phyloP scores from a whole-genome alignment of 2,888 invertebrate genomes.

The Clunio marinus region DNA sequence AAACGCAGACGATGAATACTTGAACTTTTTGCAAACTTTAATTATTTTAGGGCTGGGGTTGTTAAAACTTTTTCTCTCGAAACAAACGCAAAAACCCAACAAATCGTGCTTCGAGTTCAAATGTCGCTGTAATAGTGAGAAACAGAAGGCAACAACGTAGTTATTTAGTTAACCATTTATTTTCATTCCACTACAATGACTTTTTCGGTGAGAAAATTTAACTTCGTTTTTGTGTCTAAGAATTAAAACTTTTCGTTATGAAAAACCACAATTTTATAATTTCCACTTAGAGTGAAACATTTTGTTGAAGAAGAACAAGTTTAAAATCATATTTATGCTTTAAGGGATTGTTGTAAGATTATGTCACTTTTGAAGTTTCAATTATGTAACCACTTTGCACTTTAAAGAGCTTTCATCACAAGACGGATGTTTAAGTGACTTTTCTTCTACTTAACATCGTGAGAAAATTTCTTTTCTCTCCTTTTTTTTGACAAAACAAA shows the following conservation, averaged over 20 bases:
- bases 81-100: slow-evolving; percentile 1
- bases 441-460: too few relatives aligned
- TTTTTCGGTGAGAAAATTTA: background rate
- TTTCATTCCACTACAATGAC: background rate
- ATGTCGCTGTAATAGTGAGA: background rate
- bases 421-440: too few relatives aligned
- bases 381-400: too few relatives aligned
- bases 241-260: background rate
- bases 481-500: too few relatives aligned
- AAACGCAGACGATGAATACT: background rate
- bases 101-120: slow-evolving; percentile 29
- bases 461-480: too few relatives aligned
- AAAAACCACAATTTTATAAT: slow-evolving; percentile 24
- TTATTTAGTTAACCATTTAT: slow-evolving; percentile 18
- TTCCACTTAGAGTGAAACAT: background rate
- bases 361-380: background rate
- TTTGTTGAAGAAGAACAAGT: background rate
- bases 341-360: background rate
- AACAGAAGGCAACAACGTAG: background rate
- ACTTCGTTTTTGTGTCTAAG: background rate
- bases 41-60: slow-evolving; percentile 13
- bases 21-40: slow-evolving; percentile 18
- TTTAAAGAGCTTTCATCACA: background rate
- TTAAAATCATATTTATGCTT: background rate
- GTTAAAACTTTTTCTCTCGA: background rate